A percentile compares a stretch with the other conserved stretches of the same genome.
Evolutionary conservation across 2,113 vertebrate genomes (phyloP).

Genomic region (Speoplatyrhinus poulsoni): DNA sequence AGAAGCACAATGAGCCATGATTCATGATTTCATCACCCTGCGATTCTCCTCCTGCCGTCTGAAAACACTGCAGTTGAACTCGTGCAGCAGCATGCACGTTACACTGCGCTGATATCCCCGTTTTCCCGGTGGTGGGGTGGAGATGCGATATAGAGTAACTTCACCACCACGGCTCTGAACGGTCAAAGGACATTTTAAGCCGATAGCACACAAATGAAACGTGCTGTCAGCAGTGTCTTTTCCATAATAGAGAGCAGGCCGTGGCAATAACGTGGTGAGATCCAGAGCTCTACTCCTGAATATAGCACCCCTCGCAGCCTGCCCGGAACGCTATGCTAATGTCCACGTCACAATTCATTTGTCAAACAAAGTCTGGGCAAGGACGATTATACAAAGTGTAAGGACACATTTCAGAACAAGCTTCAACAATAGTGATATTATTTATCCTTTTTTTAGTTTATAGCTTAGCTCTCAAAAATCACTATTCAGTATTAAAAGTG

Average conservation of each 20-base stretch:
- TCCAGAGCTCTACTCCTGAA: slow-evolving; percentile 13
- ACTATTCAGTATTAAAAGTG: too few relatives aligned
- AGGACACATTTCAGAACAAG: slow-evolving; percentile 1
- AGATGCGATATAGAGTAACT: background rate
- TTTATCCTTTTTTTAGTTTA: too few relatives aligned
- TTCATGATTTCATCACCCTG: slow-evolving; percentile 1
- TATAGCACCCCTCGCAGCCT: slow-evolving; percentile 23
- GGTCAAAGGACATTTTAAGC: background rate
- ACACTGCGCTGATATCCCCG: background rate
- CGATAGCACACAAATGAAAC: background rate
- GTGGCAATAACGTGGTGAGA: slow-evolving; percentile 27
- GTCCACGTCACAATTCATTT: slow-evolving; percentile 40
- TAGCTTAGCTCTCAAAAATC: too few relatives aligned
- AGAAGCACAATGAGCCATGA: too few relatives aligned
- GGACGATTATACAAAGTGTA: slow-evolving; percentile 38
- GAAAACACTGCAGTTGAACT: slow-evolving; percentile 17
- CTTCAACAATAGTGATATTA: too few relatives aligned
- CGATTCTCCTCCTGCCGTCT: background rate
- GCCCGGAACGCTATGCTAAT: slow-evolving; percentile 16
- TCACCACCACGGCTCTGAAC: slow-evolving; percentile 2
- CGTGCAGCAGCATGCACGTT: slow-evolving; percentile 10
- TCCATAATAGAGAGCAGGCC: slow-evolving; percentile 8
- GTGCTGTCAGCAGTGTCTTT: background rate
- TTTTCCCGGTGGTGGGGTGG: background rate
- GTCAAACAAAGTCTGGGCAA: slow-evolving; percentile 28